Evolutionary conservation across 2,888 invertebrate species (phyloP), one percentile per base, ranked within the genome.

Genomic region (Zaprionus obscuricornis): DNA sequence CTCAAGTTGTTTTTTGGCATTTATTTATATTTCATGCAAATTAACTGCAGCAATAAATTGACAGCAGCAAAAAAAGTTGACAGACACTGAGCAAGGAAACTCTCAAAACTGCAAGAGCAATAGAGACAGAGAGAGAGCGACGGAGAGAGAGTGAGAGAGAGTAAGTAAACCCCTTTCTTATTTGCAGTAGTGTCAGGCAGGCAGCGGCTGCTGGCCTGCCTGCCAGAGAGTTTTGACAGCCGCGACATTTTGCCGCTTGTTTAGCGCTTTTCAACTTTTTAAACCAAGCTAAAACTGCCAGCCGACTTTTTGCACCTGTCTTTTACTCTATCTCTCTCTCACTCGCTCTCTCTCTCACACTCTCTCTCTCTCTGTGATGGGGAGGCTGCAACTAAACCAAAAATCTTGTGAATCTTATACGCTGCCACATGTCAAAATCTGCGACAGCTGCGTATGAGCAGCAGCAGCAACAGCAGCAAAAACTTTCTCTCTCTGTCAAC

Each of bases 1-100:
- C 79, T 79, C 77, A 64, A 75, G 79, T 82, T 83, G 79, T 64
- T n/a, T n/a, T n/a, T 75, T 79, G 78, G 64, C 75, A 81, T 73
- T 75, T 79, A 79, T 82, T 82, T 79, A 82, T 82, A 76, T 82
- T 81, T 83, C 81, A 82, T 83, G 81, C 79, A 82, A 82, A 82
- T 83, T 83, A 82, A 83, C 81, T 83, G 77, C 74, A 67, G 75
- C 74, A 66, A 83, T 82, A 81, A 81, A 83, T 79, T 81, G 79
- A 69, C 75, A 71, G 77, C 71, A 74, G 73, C 70, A 76, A 54
- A 50, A 34, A 43, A 55, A 40, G 60, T 37, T 64, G 74, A 67
- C 75, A 72, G 69, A 47, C 58, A 52, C 18, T 20, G 17, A 18
- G 51, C 60, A 62, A 60, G 64, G 43, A 29, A 59, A 5, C 10